A percentile compares a stretch with the other conserved stretches of the same genome.
Conservation (phyloP, 2,113 vertebrate species). For the Okapia johnstoni region DNA sequence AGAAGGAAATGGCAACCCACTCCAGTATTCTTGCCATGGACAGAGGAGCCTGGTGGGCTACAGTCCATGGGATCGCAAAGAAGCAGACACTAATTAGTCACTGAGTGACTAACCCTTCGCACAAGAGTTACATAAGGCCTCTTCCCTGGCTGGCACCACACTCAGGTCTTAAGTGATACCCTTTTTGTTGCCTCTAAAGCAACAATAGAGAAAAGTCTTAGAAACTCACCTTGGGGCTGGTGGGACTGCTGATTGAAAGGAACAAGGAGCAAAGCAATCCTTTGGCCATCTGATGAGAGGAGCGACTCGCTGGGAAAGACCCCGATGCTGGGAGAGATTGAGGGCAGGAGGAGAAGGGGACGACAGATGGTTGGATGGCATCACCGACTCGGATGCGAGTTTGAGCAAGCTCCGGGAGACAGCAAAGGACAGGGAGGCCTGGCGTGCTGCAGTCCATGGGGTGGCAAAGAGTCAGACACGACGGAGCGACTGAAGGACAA, state of each 20-base stretch:
- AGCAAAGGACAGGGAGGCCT: neutral
- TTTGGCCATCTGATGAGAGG: neutral
- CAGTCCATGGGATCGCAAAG: fast-evolving
- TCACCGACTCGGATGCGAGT: neutral
- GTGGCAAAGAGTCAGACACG: fast-evolving
- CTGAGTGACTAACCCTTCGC: neutral
- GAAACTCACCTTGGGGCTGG: neutral
- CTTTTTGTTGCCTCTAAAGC: neutral
- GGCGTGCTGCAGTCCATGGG: neutral
- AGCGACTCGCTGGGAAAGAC: neutral
- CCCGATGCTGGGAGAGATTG: neutral
- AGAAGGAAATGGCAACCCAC: neutral
- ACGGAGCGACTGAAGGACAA: neutral
- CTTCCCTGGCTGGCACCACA: fast-evolving
- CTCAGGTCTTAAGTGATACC: neutral
- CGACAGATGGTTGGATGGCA: neutral
- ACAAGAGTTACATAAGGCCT: neutral
- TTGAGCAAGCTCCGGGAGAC: neutral
- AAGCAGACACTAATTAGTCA: neutral
- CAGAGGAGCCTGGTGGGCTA: neutral
- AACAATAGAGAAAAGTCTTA: neutral
- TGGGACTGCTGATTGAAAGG: neutral
- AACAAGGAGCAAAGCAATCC: neutral
- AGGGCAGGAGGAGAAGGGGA: neutral
- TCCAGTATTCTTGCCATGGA: neutral